These are phyloP conservation scores for Cephus sareptanus DNA, from an alignment of 2,888 invertebrate genomes.

Conservation along the genomic window DNA sequence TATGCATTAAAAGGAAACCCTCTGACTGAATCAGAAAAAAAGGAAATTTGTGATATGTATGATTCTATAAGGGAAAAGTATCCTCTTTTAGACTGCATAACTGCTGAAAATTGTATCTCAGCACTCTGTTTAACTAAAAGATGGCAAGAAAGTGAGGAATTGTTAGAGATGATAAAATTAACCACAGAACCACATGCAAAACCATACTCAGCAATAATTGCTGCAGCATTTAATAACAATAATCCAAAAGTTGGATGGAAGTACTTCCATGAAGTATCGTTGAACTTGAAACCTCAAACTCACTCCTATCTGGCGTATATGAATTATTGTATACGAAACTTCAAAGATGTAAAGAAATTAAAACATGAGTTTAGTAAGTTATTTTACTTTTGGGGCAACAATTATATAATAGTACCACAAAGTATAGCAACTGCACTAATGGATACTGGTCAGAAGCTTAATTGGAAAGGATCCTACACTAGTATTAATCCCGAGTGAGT, in stretches of 20 bases:
- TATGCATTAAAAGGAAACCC: slow-evolving; percentile 66
- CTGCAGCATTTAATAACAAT: slow-evolving; percentile 72
- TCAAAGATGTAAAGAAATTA: slow-evolving; percentile 61
- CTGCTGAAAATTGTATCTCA: slow-evolving; percentile 72
- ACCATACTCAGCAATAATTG: slow-evolving; percentile 69
- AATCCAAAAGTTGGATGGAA: slow-evolving; percentile 72
- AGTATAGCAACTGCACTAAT: slow-evolving; percentile 56
- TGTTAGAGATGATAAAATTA: slow-evolving; percentile 72
- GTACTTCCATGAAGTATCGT: slow-evolving; percentile 68
- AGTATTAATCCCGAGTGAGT: slow-evolving; percentile 35
- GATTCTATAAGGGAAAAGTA: slow-evolving; percentile 68
- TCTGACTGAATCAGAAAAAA: slow-evolving; percentile 67
- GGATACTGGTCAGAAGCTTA: slow-evolving; percentile 31
- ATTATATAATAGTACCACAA: slow-evolving; percentile 65
- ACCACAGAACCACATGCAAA: slow-evolving; percentile 66
- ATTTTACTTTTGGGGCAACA: slow-evolving; percentile 69
- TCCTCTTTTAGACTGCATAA: slow-evolving; percentile 71
- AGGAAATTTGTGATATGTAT: slow-evolving; percentile 70
- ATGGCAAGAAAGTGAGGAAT: slow-evolving; percentile 73
- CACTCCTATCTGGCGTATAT: slow-evolving; percentile 70
- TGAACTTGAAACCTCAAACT: slow-evolving; percentile 65
- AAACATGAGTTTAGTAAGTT: slow-evolving; percentile 70
- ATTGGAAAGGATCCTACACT: slow-evolving; percentile 34
- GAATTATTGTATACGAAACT: slow-evolving; percentile 65
- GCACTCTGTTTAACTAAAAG: slow-evolving; percentile 74